Evolutionary conservation across 2,888 invertebrate genomes (phyloP).

Genomic region (Nesidiocoris tenuis): DNA sequence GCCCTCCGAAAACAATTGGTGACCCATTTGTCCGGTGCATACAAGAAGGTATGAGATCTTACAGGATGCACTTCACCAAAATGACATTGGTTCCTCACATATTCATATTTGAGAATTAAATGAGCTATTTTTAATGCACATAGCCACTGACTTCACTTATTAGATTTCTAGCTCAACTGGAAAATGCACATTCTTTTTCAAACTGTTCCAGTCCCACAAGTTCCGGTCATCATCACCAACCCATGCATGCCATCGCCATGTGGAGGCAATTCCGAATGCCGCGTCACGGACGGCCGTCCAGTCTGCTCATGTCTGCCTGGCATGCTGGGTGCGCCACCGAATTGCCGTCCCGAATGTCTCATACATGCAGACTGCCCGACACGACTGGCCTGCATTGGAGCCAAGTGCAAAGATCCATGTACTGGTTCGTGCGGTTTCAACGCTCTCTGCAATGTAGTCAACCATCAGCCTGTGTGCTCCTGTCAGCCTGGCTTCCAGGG

Average conservation of each 20-base stretch:
- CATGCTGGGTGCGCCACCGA: slow-evolving; percentile 75
- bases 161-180: too few species aligned
- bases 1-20: slow-evolving; percentile 61
- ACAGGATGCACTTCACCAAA: too few species aligned
- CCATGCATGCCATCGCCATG: slow-evolving; percentile 75
- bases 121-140: too few species aligned
- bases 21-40: slow-evolving; percentile 62
- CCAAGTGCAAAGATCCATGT: slow-evolving; percentile 75
- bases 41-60: slow-evolving; percentile 54
- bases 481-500: slow-evolving; percentile 74
- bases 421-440: slow-evolving; percentile 74
- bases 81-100: too few species aligned
- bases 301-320: slow-evolving; percentile 72
- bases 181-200: too few species aligned
- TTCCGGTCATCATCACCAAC: slow-evolving; percentile 56
- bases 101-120: too few species aligned
- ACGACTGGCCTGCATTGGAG: slow-evolving; percentile 67
- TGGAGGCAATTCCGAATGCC: slow-evolving; percentile 62
- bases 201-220: slow-evolving; percentile 52
- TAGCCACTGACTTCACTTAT: too few species aligned
- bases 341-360: slow-evolving; percentile 74
- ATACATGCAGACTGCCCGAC: slow-evolving; percentile 77
- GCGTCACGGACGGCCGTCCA: slow-evolving; percentile 63
- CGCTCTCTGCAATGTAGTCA: slow-evolving; percentile 70
- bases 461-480: slow-evolving; percentile 73